A percentile compares a stretch with the other conserved stretches of the same genome.
Evolutionary conservation across 2,888 invertebrate species (phyloP).

Genomic region (Leptarthrus brevirostris): DNA sequence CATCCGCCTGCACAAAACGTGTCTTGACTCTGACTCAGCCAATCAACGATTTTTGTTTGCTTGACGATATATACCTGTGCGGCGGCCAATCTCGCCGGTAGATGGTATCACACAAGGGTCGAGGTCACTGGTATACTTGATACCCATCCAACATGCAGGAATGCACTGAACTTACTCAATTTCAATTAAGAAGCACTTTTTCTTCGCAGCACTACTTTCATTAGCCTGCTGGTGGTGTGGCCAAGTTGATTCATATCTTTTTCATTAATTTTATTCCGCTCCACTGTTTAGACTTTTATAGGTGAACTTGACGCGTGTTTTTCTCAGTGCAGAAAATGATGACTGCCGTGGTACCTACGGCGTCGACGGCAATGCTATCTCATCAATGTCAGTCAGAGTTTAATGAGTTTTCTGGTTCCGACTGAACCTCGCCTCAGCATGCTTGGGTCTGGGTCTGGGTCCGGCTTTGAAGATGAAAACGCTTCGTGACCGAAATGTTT

Average conservation of each 20-base stretch:
- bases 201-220: background rate
- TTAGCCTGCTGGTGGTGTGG: background rate
- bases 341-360: background rate
- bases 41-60: background rate
- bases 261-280: no score
- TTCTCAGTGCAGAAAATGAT: background rate
- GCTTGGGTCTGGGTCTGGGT: background rate
- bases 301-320: background rate
- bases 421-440: no score
- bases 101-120: background rate
- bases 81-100: background rate
- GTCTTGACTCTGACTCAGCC: background rate
- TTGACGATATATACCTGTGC: background rate
- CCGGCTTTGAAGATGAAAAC: background rate
- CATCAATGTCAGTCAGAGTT: conserved; percentile 3
- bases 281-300: background rate
- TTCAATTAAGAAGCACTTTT: no score
- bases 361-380: background rate
- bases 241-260: background rate
- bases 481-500: background rate
- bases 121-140: no score
- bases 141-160: no score
- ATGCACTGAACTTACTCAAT: no score
- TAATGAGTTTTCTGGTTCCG: background rate
- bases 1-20: background rate